Evolutionary conservation across 2,113 vertebrate species (phyloP).

Genomic region (Cololabis saira): DNA sequence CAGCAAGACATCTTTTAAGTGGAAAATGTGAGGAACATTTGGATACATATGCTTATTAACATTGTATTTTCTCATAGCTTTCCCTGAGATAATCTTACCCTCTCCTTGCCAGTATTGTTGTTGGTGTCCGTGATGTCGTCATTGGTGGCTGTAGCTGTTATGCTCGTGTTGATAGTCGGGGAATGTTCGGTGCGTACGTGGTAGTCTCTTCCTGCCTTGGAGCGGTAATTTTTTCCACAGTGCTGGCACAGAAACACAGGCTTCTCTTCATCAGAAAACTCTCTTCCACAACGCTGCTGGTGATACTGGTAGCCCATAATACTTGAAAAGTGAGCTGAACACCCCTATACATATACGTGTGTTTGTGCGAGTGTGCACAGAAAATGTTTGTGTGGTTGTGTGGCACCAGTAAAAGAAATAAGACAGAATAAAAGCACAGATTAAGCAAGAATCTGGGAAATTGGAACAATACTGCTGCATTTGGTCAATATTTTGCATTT

Average conservation of each 20-base stretch:
- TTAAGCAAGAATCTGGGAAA: slow-evolving; percentile 51
- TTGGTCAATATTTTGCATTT: slow-evolving; percentile 25
- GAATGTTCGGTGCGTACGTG: slow-evolving; percentile 91
- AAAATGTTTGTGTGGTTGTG: slow-evolving; percentile 42
- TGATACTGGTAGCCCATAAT: slow-evolving; percentile 98
- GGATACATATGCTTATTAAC: background rate
- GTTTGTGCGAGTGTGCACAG: slow-evolving; percentile 23
- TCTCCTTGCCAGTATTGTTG: slow-evolving; percentile 75
- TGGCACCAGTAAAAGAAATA: slow-evolving; percentile 44
- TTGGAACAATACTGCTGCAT: slow-evolving; percentile 24
- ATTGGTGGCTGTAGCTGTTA: slow-evolving; percentile 25
- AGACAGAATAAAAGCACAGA: slow-evolving; percentile 49
- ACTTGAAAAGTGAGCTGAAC: slow-evolving; percentile 92
- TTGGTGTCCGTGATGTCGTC: slow-evolving; percentile 68
- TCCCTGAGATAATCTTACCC: slow-evolving; percentile 48
- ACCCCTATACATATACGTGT: slow-evolving; percentile 81
- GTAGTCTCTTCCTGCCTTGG: slow-evolving; percentile 94
- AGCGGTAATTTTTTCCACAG: slow-evolving; percentile 92
- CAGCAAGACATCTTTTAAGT: slow-evolving; percentile 19
- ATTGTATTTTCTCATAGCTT: background rate
- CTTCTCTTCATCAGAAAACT: slow-evolving; percentile 86
- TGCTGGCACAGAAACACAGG: slow-evolving; percentile 89
- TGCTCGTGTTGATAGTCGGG: slow-evolving; percentile 31
- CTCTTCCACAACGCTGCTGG: slow-evolving; percentile 92
- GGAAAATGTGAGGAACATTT: slow-evolving; percentile 15